Conservation (phyloP, 2,113 vertebrate genomes). For the Delphinapterus leucas region DNA sequence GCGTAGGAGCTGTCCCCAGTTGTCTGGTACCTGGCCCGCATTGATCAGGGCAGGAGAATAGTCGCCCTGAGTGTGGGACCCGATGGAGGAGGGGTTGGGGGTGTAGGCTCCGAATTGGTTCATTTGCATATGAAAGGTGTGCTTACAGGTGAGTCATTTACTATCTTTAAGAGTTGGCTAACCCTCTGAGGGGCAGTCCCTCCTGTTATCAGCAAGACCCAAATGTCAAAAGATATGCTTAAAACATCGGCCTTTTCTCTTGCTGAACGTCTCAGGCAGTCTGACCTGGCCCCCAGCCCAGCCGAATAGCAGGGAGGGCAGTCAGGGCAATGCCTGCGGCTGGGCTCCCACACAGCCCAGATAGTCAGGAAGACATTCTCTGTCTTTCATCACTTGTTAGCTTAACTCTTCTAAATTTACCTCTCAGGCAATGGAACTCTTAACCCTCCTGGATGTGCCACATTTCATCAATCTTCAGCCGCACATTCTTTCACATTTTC, state of each 20-base stretch:
- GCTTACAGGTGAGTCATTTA: too few species aligned
- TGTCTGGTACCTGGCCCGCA: not conserved
- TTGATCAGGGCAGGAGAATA: not conserved
- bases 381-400: not conserved
- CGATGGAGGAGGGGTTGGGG: not conserved
- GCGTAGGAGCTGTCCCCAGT: too few species aligned
- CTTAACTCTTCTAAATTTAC: not conserved
- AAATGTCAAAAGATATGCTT: not conserved
- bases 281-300: not conserved
- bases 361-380: not conserved
- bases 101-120: not conserved
- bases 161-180: not conserved
- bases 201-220: not conserved
- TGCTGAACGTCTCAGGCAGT: not conserved
- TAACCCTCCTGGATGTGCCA: too few species aligned
- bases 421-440: not conserved
- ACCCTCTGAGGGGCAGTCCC: not conserved
- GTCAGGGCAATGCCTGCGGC: not conserved
- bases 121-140: not conserved
- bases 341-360: not conserved
- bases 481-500: not conserved
- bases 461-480: not conserved
- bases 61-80: not conserved
- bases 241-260: not conserved
- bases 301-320: not conserved